Percentiles rank a stretch among this genome's conserved stretches.
Conservation (phyloP, 2,113 vertebrate genomes). For the Mastomys natalensis region DNA sequence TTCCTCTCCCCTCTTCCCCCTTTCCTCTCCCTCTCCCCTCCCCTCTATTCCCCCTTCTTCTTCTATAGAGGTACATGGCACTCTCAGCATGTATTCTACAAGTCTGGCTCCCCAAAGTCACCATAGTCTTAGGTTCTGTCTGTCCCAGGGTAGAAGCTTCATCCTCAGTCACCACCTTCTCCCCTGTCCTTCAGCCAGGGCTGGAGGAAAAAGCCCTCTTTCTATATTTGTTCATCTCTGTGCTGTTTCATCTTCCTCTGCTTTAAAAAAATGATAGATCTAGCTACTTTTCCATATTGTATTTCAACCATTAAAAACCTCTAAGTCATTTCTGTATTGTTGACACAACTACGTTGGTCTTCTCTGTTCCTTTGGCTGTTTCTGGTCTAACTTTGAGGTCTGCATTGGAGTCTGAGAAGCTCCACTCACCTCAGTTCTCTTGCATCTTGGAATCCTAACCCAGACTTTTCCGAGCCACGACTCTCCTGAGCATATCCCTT, state of each 20-base stretch:
- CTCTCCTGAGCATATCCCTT: not conserved
- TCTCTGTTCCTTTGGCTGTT: not conserved
- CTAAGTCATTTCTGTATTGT: not conserved
- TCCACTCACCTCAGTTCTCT: not conserved
- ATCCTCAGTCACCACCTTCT: not conserved
- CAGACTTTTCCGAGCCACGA: not conserved
- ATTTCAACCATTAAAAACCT: not conserved
- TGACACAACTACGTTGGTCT: not conserved
- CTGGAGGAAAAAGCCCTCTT: not conserved
- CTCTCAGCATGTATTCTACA: not conserved
- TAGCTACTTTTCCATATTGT: constrained; percentile 15
- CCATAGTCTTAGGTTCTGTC: not conserved
- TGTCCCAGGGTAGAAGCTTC: not conserved
- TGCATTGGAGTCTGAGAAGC: not conserved
- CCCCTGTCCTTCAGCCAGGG: not conserved
- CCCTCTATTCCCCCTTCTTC: too few species aligned
- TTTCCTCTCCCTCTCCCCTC: too few species aligned
- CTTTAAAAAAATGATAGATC: not conserved
- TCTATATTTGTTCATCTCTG: not conserved
- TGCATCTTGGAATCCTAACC: not conserved
- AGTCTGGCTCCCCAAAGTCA: not conserved
- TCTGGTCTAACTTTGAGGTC: not conserved
- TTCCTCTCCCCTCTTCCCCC: too few species aligned
- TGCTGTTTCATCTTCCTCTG: not conserved
- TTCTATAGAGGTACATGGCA: not conserved